phyloP scores from a whole-genome alignment of 2,888 invertebrate genomes.

The Ecliptopera silaceata region DNA sequence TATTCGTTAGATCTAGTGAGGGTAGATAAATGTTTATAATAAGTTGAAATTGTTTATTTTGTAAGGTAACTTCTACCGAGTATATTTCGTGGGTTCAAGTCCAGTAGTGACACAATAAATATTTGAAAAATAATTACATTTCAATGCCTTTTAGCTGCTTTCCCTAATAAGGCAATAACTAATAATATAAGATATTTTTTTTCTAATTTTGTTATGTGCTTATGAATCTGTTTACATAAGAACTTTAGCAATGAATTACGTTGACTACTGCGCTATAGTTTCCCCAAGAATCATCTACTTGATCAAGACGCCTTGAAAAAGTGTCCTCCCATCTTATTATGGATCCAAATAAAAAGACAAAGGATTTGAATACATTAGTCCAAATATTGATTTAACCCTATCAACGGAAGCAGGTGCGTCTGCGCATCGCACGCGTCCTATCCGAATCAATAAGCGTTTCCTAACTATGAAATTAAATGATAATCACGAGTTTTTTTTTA shows the following conservation, averaged over 20 bases:
- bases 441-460: constrained; percentile 75
- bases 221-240: too few species aligned
- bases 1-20: constrained; percentile 47
- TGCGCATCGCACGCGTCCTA: constrained; percentile 73
- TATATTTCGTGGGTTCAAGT: too few species aligned
- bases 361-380: constrained; percentile 73
- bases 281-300: too few species aligned
- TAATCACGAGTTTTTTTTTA: constrained; percentile 78
- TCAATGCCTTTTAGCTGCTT: too few species aligned
- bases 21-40: neutral
- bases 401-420: constrained; percentile 80
- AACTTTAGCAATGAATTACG: too few species aligned
- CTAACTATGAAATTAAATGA: constrained; percentile 82
- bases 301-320: neutral
- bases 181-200: too few species aligned
- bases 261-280: too few species aligned
- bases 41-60: neutral
- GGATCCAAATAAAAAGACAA: constrained; percentile 57
- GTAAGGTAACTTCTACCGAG: too few species aligned
- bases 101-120: too few species aligned
- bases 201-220: too few species aligned
- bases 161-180: too few species aligned
- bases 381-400: constrained; percentile 83
- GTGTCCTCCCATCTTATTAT: neutral
- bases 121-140: too few species aligned